These are phyloP conservation scores for Pelodiscus sinensis DNA, from an alignment of 2,113 vertebrate genomes.

Conservation along the genomic window DNA sequence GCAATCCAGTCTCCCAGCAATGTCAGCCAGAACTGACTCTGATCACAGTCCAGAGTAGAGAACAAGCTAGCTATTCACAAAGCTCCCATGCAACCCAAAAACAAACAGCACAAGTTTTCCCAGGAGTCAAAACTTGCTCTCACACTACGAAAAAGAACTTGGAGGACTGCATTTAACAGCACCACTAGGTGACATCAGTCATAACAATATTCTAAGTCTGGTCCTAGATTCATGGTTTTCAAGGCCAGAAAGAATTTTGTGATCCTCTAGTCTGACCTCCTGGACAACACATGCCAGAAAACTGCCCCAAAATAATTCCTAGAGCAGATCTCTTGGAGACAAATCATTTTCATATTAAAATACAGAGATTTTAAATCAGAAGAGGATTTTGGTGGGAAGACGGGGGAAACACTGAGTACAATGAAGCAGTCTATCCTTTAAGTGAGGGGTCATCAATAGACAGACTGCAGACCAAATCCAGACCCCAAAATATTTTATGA, in stretches of 20 bases:
- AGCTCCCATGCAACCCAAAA: background rate
- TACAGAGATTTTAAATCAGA: background rate
- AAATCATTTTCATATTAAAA: background rate
- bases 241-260: background rate
- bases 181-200: background rate
- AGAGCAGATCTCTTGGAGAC: no score
- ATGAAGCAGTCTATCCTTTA: background rate
- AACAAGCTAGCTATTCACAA: accelerated
- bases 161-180: background rate
- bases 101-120: background rate
- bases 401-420: background rate
- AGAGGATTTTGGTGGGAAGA: background rate
- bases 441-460: background rate
- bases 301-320: no score
- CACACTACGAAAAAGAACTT: background rate
- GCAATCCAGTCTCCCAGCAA: background rate
- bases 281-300: background rate
- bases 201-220: background rate
- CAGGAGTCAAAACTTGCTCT: background rate
- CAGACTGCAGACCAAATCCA: no score
- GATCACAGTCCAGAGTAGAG: background rate
- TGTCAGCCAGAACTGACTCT: background rate
- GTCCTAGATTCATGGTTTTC: no score
- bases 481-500: no score
- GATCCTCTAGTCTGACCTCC: background rate